phyloP scores from a whole-genome alignment of 2,888 invertebrate genomes.

The Xestia sexstrigata region DNA sequence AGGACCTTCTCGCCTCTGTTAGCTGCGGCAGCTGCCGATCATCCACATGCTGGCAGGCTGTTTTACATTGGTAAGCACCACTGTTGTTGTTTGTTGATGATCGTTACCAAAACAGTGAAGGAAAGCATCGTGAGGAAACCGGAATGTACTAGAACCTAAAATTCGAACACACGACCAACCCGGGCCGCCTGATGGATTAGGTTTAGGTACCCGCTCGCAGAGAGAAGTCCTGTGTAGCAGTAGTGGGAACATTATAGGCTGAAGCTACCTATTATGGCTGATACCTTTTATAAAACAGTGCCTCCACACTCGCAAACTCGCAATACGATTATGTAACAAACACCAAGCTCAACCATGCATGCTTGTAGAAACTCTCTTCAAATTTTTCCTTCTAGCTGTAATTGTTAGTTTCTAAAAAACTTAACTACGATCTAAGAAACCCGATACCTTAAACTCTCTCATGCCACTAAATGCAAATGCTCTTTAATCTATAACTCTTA shows the following conservation, averaged over 20 bases:
- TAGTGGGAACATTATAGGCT: neutral
- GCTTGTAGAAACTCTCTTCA: neutral
- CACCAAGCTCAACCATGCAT: neutral
- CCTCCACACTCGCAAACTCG: neutral
- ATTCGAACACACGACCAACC: neutral
- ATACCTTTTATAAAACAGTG: neutral
- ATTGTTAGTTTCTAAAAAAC: neutral
- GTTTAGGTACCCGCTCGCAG: neutral
- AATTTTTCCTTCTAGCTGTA: neutral
- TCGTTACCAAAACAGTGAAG: neutral
- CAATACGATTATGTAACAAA: neutral
- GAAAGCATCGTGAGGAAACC: neutral
- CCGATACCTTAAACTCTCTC: neutral
- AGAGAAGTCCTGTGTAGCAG: neutral
- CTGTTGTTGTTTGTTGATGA: neutral
- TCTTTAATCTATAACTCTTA: neutral
- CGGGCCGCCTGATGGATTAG: neutral
- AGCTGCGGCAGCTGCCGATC: conserved; percentile 88
- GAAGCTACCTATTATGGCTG: neutral
- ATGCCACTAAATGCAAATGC: neutral
- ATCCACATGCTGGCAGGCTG: conserved; percentile 91
- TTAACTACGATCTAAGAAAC: no score
- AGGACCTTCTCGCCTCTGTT: conserved; percentile 94
- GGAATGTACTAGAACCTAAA: neutral
- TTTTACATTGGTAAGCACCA: conserved; percentile 91